Percentiles rank a stretch among this genome's conserved stretches.
These are phyloP conservation scores for Gobio gobio DNA, from an alignment of 2,113 vertebrate species.

Conservation along the genomic window DNA sequence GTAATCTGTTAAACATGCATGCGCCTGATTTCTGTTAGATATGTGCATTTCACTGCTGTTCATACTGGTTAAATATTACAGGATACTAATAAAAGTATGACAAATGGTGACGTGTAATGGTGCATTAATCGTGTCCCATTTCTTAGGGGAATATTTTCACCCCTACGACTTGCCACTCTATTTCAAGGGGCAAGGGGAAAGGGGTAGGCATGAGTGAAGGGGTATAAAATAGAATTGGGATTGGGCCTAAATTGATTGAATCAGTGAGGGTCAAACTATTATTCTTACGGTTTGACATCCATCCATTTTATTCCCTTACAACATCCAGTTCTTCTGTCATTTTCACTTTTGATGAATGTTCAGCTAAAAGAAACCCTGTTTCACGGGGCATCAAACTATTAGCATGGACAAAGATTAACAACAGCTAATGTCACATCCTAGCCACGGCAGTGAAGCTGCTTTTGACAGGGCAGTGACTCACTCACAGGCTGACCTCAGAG, in stretches of 20 bases:
- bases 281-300: not conserved
- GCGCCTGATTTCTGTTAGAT: too few relatives aligned
- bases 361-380: not conserved
- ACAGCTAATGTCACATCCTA: not conserved
- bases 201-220: too few relatives aligned
- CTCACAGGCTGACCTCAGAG: not conserved
- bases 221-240: too few relatives aligned
- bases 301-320: not conserved
- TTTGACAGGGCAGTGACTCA: not conserved
- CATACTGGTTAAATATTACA: too few relatives aligned
- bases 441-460: not conserved
- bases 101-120: too few relatives aligned
- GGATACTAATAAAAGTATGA: too few relatives aligned
- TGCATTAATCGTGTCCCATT: too few relatives aligned
- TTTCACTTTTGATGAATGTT: not conserved
- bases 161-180: too few relatives aligned
- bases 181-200: too few relatives aligned
- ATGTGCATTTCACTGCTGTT: too few relatives aligned
- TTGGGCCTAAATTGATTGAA: not conserved
- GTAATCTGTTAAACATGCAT: too few relatives aligned
- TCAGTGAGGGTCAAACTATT: not conserved
- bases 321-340: not conserved
- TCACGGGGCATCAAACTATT: not conserved
- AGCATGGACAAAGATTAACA: not conserved
- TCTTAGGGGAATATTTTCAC: too few relatives aligned